Percentiles rank a stretch among this genome's conserved stretches.
Conservation (phyloP, 2,888 invertebrate species). For the Pristionchus entomophagus region DNA sequence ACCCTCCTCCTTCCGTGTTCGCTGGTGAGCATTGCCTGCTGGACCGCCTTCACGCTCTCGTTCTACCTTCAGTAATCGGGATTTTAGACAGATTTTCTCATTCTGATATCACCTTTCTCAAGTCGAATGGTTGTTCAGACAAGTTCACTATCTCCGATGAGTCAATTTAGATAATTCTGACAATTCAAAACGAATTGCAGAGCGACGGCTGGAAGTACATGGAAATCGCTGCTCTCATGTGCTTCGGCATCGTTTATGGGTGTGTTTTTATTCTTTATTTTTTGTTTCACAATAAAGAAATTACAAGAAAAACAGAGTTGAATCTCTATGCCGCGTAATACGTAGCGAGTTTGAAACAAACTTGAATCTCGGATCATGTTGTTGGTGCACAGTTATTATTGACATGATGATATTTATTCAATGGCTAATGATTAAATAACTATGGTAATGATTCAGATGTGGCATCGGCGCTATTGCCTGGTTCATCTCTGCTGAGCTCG, state of each 20-base stretch:
- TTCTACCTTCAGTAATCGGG: conserved; percentile 53
- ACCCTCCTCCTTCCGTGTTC: conserved; percentile 61
- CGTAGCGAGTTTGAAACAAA: no score
- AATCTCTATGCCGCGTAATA: no score
- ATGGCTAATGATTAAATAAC: no score
- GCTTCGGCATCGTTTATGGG: conserved; percentile 27
- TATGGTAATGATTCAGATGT: neutral
- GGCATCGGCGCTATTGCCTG: conserved; percentile 41
- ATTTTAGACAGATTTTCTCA: neutral
- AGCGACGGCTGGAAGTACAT: conserved; percentile 16
- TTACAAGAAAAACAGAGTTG: no score
- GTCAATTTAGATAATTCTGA: neutral
- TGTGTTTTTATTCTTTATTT: neutral
- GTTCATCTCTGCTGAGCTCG: conserved; percentile 31
- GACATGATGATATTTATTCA: neutral
- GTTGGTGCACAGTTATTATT: neutral
- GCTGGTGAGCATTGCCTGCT: conserved; percentile 53
- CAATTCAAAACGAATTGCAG: neutral
- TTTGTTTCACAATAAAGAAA: no score
- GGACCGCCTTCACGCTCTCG: conserved; percentile 59
- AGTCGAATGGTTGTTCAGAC: no score
- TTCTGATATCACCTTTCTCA: no score
- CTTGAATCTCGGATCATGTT: no score
- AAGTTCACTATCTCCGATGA: no score
- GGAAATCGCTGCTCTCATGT: neutral